Evolutionary conservation across 1,140 invertebrate species (phyloP), one percentile per base, ranked within the genome.

Genomic region (Hycleus cichorii): DNA sequence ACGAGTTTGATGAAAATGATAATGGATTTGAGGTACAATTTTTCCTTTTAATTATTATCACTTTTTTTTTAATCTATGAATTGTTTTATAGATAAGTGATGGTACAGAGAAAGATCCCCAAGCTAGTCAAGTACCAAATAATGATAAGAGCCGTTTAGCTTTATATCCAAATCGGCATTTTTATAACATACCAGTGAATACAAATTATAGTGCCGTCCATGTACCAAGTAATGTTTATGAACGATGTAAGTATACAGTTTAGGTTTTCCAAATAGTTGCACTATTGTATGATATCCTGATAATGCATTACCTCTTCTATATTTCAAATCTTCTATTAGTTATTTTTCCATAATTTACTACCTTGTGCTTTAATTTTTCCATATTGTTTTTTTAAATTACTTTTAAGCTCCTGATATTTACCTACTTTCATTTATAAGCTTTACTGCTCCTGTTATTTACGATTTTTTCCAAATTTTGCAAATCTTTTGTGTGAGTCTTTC

Each of bases 211-310:
- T 65, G 89, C 92, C 39, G 90, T 98, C 4, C 95, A 97, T 73
- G 91, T 98, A 4, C 94, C 95, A 2, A 95, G 92, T 25, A 96
- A 96, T 75, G 93, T 98, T 42, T 97, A 89, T 72, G 90, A 94
- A 66, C 81, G 88, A 81, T 86, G 91, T 94, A 78, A 80, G 80
- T 77, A 9, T 45, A 53, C 38, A 18, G 18, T 27, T 5, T 32
- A 32, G 32, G 1, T 5, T 32, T 32, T 32, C 18, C 18, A 18
- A 18, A 32, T 27, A 45, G 25, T 45, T 32, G 39, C 18, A 18
- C 18, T 18, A n/a, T 48, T 25, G n/a, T 40, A 52, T 25, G 4
- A 46, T 0, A 26, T 54, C 39, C 24, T 4, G 6, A 18, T 18
- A 18, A 18, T 1, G 18, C 18, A 18, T 1, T 18, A 18, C 18